phyloP scores from a whole-genome alignment of 2,797 vertebrate species.

The Enteromius unitaeniatus region DNA sequence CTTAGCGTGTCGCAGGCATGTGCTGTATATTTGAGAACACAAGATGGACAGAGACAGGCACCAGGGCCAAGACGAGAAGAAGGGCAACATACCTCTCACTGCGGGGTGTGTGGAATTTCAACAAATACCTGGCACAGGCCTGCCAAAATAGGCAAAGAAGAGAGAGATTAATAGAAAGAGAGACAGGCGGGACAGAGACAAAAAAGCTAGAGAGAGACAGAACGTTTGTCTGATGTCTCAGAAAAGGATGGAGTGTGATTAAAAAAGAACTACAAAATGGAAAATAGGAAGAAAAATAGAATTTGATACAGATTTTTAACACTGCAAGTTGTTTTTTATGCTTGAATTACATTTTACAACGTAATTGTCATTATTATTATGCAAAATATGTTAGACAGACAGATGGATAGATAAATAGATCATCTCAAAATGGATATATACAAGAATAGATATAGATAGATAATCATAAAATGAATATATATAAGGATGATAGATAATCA shows the following conservation, averaged over 20 bases:
- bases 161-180: constrained; percentile 54
- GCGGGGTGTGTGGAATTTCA: constrained; percentile 85
- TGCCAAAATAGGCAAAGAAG: constrained; percentile 77
- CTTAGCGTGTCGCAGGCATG: constrained; percentile 65
- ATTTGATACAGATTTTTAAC: background rate
- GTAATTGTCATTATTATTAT: background rate
- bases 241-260: constrained; percentile 51
- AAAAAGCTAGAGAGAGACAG: constrained; percentile 12
- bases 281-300: background rate
- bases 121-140: constrained; percentile 85
- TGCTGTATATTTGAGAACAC: constrained; percentile 68
- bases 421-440: too few relatives aligned
- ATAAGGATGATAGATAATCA: too few relatives aligned
- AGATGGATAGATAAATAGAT: too few relatives aligned
- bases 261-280: background rate
- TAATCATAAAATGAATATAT: too few relatives aligned
- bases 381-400: background rate
- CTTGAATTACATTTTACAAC: background rate
- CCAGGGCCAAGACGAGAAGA: constrained; percentile 70
- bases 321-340: background rate
- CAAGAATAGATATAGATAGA: too few relatives aligned
- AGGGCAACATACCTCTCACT: constrained; percentile 82
- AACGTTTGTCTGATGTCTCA: constrained; percentile 37
- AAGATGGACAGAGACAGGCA: constrained; percentile 81
- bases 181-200: constrained; percentile 31